These are phyloP conservation scores for Patella ulyssiponensis DNA, from an alignment of 2,888 invertebrate genomes.

Conservation along the genomic window DNA sequence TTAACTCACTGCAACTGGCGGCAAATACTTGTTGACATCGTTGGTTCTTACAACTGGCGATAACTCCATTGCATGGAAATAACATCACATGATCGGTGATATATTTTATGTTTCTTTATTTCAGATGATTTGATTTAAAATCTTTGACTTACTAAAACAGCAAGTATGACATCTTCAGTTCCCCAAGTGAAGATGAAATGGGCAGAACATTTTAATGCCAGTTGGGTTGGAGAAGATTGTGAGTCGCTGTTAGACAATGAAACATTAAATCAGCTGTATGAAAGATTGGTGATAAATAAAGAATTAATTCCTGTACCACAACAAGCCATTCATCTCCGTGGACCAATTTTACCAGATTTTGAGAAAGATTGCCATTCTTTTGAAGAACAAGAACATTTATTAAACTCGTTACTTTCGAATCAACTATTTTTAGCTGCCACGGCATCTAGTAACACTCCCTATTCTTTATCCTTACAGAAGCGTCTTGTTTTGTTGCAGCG, in stretches of 20 bases:
- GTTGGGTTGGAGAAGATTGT: conserved; percentile 77
- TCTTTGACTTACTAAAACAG: too few species aligned
- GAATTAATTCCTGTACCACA: conserved; percentile 64
- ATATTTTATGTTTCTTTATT: too few species aligned
- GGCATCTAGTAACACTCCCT: conserved; percentile 77
- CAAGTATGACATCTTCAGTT: not conserved
- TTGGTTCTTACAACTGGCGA: too few species aligned
- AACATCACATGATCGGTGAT: too few species aligned
- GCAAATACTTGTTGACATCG: too few species aligned
- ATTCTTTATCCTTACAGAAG: conserved; percentile 76
- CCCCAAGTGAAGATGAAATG: conserved; percentile 73
- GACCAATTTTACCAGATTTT: conserved; percentile 75
- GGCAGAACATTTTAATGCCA: conserved; percentile 76
- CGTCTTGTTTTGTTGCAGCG: conserved; percentile 76
- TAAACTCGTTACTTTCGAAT: conserved; percentile 74
- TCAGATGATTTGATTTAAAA: too few species aligned
- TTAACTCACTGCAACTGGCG: too few species aligned
- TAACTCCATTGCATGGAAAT: too few species aligned
- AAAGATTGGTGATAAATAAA: conserved; percentile 75
- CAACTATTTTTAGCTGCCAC: conserved; percentile 76
- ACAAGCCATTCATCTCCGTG: conserved; percentile 66
- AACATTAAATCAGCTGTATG: conserved; percentile 75
- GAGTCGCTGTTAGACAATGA: conserved; percentile 76
- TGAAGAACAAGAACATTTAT: conserved; percentile 76
- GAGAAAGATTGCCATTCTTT: conserved; percentile 74